Percentiles rank a stretch among this genome's conserved stretches.
phyloP scores from a whole-genome alignment of 2,797 vertebrate genomes.

The Todus mexicanus region DNA sequence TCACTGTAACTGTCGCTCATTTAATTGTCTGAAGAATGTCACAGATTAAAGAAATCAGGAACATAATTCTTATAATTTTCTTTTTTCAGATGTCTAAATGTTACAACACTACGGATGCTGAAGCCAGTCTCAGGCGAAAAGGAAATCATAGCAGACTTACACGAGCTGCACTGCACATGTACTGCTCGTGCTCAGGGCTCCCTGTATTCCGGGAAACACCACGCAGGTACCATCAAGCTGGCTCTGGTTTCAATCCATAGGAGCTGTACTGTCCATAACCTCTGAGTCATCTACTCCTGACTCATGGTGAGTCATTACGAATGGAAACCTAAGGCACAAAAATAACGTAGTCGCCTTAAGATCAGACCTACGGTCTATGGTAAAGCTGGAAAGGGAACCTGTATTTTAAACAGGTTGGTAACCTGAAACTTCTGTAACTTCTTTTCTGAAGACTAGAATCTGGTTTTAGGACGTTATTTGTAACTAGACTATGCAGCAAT shows the following conservation, averaged over 20 bases:
- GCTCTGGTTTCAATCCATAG: constrained; percentile 23
- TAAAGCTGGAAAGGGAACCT: background rate
- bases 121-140: background rate
- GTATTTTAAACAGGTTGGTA: background rate
- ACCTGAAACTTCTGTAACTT: background rate
- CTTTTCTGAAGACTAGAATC: background rate
- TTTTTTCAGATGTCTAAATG: background rate
- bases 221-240: background rate
- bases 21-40: background rate
- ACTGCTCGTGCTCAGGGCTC: background rate
- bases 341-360: background rate
- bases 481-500: background rate
- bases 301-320: constrained; percentile 35
- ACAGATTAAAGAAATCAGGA: background rate
- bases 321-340: constrained; percentile 1
- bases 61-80: background rate
- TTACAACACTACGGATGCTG: background rate
- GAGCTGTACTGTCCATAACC: background rate
- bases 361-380: background rate
- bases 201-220: background rate
- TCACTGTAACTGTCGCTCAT: background rate
- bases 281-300: constrained; percentile 42
- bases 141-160: background rate
- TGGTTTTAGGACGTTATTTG: background rate
- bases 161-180: background rate